Evolutionary conservation across 2,113 vertebrate genomes (phyloP).

Genomic region (Puntigrus tetrazona): DNA sequence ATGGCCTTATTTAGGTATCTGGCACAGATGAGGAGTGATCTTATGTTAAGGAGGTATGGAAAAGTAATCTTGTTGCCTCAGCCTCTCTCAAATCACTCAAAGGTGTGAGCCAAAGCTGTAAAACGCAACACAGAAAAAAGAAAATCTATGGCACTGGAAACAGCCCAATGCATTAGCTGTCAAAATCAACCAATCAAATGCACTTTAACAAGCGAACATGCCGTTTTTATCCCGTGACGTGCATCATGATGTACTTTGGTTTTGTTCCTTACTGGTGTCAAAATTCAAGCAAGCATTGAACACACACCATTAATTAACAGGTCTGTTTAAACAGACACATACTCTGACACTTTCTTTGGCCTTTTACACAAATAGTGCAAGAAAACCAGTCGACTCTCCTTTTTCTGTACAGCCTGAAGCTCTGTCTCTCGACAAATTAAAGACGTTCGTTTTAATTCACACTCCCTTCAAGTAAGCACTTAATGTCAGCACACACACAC

Average conservation of each 20-base stretch:
- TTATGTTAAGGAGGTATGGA: not conserved
- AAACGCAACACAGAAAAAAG: not conserved
- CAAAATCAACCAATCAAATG: constrained; percentile 27
- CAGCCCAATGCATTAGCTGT: constrained; percentile 12
- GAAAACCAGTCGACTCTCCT: not conserved
- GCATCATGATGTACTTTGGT: not conserved
- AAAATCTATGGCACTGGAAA: not conserved
- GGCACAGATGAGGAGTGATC: not conserved
- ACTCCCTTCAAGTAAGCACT: not conserved
- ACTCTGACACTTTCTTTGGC: constrained; percentile 34
- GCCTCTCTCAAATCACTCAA: not conserved
- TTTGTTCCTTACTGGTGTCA: not conserved
- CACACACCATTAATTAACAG: constrained; percentile 22
- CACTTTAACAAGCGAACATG: not conserved
- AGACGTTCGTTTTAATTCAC: not conserved
- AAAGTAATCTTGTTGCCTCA: not conserved
- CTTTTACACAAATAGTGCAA: constrained; percentile 22
- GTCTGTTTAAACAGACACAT: not conserved
- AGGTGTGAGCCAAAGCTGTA: constrained; percentile 25
- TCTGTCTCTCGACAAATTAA: constrained; percentile 16
- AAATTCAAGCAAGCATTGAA: not conserved
- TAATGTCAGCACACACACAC: not conserved
- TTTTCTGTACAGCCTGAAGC: not conserved
- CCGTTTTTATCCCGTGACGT: not conserved
- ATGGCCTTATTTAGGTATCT: not conserved